Conservation (phyloP, 2,888 invertebrate genomes). For the Cataglyphis albicans region DNA sequence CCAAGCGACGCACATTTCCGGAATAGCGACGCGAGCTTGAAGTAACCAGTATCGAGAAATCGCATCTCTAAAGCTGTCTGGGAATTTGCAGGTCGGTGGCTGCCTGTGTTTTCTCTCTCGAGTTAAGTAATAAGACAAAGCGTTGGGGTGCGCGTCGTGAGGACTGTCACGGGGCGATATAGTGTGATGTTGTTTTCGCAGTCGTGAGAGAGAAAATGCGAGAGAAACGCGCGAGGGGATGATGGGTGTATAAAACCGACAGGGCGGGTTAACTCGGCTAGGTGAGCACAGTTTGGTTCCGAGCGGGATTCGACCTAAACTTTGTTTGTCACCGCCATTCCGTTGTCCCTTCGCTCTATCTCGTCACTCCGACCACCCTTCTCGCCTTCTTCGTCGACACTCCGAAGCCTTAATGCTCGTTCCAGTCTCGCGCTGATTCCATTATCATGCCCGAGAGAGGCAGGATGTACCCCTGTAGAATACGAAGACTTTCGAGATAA, state of each 20-base stretch:
- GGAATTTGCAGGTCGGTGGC: slow-evolving; percentile 28
- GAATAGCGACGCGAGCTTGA: slow-evolving; percentile 9
- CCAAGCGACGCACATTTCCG: slow-evolving; percentile 17
- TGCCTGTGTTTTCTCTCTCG: slow-evolving; percentile 24
- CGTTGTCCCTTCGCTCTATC: slow-evolving; percentile 81
- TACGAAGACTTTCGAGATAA: slow-evolving; percentile 75
- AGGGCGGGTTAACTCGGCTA: slow-evolving; percentile 78
- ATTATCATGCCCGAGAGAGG: slow-evolving; percentile 74
- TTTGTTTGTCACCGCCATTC: slow-evolving; percentile 83
- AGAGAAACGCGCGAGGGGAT: slow-evolving; percentile 32
- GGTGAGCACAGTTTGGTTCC: slow-evolving; percentile 80
- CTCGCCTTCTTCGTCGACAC: slow-evolving; percentile 52
- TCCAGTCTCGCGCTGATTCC: slow-evolving; percentile 73
- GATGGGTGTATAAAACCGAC: slow-evolving; percentile 77
- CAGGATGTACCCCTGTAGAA: slow-evolving; percentile 71
- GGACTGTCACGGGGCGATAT: slow-evolving; percentile 46
- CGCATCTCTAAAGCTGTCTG: slow-evolving; percentile 34
- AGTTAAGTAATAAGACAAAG: slow-evolving; percentile 41
- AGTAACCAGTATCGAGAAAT: slow-evolving; percentile 31
- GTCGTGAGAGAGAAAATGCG: slow-evolving; percentile 25
- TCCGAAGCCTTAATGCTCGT: slow-evolving; percentile 47
- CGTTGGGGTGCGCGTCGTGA: slow-evolving; percentile 29
- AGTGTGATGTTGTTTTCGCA: slow-evolving; percentile 32
- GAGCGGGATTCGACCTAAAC: slow-evolving; percentile 81
- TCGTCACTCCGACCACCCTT: slow-evolving; percentile 67